Conservation (phyloP, 2,888 invertebrate genomes). For the Xestia sexstrigata region DNA sequence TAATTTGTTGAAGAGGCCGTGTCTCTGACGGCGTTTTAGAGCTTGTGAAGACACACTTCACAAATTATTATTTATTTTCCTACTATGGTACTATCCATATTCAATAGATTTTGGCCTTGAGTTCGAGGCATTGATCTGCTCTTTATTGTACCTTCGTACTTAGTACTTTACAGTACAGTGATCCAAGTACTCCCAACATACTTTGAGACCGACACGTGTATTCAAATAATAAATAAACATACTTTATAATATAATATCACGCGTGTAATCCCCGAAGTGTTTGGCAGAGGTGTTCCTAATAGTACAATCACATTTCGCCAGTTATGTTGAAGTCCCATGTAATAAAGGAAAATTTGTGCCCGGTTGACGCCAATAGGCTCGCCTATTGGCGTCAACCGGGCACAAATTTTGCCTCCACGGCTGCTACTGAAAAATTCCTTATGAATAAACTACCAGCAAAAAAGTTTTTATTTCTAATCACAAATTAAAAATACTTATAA, state of each 20-base stretch:
- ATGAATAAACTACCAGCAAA: not conserved
- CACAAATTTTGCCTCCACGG: no score
- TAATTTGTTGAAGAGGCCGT: constrained; percentile 55
- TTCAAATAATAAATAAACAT: constrained; percentile 5
- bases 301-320: not conserved
- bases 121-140: constrained; percentile 41
- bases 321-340: not conserved
- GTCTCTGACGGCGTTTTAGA: constrained; percentile 48
- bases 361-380: no score
- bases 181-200: constrained; percentile 12
- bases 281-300: not conserved
- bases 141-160: constrained; percentile 33
- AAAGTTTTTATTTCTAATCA: not conserved
- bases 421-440: no score
- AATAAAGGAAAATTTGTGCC: no score
- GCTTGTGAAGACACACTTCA: constrained; percentile 40
- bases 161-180: constrained; percentile 22
- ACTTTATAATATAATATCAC: not conserved
- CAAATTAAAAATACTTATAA: constrained; percentile 29
- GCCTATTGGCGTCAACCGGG: no score
- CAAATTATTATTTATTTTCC: constrained; percentile 35
- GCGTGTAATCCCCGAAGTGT: not conserved
- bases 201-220: not conserved
- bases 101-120: constrained; percentile 38
- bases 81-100: not conserved